Base-by-base conservation (phyloP, 2,797 vertebrate genomes). In the Crenuchus spilurus region DNA sequence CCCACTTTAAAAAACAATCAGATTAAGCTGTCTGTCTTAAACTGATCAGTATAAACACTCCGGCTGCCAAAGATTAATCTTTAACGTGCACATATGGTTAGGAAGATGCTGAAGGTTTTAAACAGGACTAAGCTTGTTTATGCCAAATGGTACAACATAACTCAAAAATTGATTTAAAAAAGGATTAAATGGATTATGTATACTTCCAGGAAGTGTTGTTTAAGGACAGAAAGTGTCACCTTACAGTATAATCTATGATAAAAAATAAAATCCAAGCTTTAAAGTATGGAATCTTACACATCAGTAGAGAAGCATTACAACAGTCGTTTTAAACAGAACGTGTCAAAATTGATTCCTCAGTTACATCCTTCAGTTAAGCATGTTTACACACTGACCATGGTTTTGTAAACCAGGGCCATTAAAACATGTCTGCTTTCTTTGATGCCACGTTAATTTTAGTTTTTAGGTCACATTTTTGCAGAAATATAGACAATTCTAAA, bases 41-140 rank as follows among this genome's bases (percentile, higher is more conserved):
- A 33, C 18, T 20, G 57, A 60, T 9, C 33, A 2, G 31, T 60
- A 20, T 6, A 20, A 60, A 37, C 33, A 55, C 2, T 3, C 6
- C 1, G 57, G n/a, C n/a, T 22, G 57, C 57, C n/a, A 22, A 14
- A 22, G n/a, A 60, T 60, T 37, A 60, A 60, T 60, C 33, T 22
- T 39, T 22, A 57, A 60, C 57, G 39, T 22, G 33, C 57, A 60
- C 57, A 60, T 60, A 60, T 60, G 31, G 57, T 37, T 22, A 60
- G 39, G 57, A 60, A 37, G 57, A 24, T 37, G 2, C 11, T 22
- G 33, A 3, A 26, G 31, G 54, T 4, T 58, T 20, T 9, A 22
- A 60, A 35, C n/a, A 13, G 57, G 57, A 37, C 39, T 60, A 37
- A 60, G 33, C 33, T 6, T 39, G n/a, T 24, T 8, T 5, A 18